Evolutionary conservation across 2,888 invertebrate species (phyloP), one percentile per base, ranked within the genome.

Genomic region (Diogma glabrata): DNA sequence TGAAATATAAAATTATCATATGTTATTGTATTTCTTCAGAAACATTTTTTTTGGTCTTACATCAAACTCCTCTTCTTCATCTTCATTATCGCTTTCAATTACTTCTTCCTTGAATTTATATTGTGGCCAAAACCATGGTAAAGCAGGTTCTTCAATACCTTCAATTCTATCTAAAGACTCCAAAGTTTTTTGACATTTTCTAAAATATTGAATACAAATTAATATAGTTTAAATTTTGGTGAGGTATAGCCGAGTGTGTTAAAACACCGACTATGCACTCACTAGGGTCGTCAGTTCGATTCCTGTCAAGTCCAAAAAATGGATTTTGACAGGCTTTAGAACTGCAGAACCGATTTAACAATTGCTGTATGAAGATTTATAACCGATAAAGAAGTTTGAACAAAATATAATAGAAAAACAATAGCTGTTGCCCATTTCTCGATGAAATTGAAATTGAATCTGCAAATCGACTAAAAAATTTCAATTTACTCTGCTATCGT

Each of bases 81-180:
- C 63, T 22, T 70, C 65, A 8, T 65, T 62, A 30, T 60, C 60
- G 4, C 60, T 60, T 33, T 59, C 57, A 53, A 67, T 63, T 57
- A 58, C 56, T 28, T 61, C 58, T 3, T 59, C 55, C 50, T 64
- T 65, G n/a, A n/a, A n/a, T n/a, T n/a, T n/a, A n/a, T n/a, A n/a
- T n/a, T n/a, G n/a, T 14, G 77, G 77, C 84, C 84, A 84, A 63
- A 78, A 84, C 75, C 81, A 84, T 2, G 59, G 46, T 57, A 81
- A 72, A 19, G 64, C 64, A 4, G 82, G 77, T 45, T 66, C 62
- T 26, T 60, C 54, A 1, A 77, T 58, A 2, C 70, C 66, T 59
- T 72, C 54, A 71, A 78, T 77, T 71, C 78, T 62, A 71, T 87
- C 76, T 66, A 86, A 53, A 60, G 69, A 67, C 74, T 78, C 61